Conservation (phyloP, 2,113 vertebrate species). For the Grantiella picta region DNA sequence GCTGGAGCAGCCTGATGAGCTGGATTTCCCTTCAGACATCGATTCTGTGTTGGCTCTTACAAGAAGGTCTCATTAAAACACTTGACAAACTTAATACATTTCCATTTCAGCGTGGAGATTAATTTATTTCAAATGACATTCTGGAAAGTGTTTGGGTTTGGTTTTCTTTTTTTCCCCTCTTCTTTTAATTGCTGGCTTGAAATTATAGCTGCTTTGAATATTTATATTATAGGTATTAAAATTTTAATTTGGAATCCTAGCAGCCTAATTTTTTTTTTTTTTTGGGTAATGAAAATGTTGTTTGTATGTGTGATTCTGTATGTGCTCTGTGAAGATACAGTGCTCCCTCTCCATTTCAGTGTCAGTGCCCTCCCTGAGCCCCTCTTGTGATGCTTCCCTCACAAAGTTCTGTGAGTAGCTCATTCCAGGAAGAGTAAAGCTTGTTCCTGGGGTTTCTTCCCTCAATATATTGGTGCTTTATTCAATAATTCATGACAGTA, state of each 20-base stretch:
- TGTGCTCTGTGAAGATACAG: neutral
- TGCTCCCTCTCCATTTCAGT: neutral
- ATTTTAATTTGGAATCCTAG: neutral
- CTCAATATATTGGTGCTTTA: neutral
- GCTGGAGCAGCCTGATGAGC: constrained; percentile 64
- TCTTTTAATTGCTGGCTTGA: constrained; percentile 3
- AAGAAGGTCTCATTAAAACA: neutral
- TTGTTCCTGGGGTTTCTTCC: neutral
- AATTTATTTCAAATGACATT: neutral
- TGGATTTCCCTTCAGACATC: neutral
- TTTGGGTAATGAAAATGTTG: neutral
- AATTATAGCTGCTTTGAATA: neutral
- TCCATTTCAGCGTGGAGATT: neutral
- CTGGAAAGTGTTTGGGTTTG: neutral
- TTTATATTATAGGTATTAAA: neutral
- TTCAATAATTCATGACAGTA: neutral
- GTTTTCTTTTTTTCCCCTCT: rapidly evolving
- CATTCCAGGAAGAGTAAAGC: neutral
- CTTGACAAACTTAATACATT: neutral
- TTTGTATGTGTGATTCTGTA: neutral
- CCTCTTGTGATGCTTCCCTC: neutral
- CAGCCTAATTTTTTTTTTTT: neutral
- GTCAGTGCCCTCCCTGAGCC: neutral
- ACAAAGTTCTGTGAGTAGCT: neutral
- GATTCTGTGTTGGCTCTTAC: neutral